Evolutionary conservation across 1,140 invertebrate genomes (phyloP).

Genomic region (Papilio xuthus): DNA sequence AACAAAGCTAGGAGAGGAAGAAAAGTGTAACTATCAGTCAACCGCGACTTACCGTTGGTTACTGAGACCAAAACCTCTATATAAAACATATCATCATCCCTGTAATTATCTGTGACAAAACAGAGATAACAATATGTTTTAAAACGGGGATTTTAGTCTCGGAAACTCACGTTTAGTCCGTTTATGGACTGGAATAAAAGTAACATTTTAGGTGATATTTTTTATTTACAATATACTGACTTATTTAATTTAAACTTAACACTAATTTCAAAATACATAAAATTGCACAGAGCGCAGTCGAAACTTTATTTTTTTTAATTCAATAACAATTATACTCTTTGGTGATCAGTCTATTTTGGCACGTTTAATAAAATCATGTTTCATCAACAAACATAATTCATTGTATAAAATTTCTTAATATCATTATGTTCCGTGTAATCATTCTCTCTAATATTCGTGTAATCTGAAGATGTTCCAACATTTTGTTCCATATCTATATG

Average conservation of each 20-base stretch:
- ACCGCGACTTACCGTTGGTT: not conserved
- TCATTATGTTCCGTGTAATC: constrained; percentile 51
- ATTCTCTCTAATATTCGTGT: constrained; percentile 22
- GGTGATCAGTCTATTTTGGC: constrained; percentile 64
- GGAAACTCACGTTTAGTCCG: too few species aligned
- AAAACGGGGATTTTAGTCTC: too few species aligned
- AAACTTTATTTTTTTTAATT: constrained; percentile 37
- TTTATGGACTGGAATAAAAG: too few species aligned
- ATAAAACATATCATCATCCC: too few species aligned
- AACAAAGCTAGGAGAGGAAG: too few species aligned
- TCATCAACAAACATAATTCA: constrained; percentile 66
- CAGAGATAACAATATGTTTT: too few species aligned
- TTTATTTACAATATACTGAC: constrained; percentile 51
- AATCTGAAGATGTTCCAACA: constrained; percentile 44
- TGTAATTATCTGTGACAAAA: too few species aligned
- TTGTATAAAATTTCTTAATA: constrained; percentile 67
- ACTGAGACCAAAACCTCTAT: too few species aligned
- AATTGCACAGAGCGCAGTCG: constrained; percentile 46
- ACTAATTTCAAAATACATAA: constrained; percentile 41
- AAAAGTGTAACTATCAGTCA: too few species aligned
- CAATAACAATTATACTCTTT: constrained; percentile 70
- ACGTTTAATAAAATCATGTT: constrained; percentile 40
- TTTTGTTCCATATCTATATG: constrained; percentile 42
- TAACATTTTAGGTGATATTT: constrained; percentile 24
- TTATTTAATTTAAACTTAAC: constrained; percentile 36